These are phyloP conservation scores for Mythimna pallens DNA, from an alignment of 2,888 invertebrate species.

Conservation along the genomic window DNA sequence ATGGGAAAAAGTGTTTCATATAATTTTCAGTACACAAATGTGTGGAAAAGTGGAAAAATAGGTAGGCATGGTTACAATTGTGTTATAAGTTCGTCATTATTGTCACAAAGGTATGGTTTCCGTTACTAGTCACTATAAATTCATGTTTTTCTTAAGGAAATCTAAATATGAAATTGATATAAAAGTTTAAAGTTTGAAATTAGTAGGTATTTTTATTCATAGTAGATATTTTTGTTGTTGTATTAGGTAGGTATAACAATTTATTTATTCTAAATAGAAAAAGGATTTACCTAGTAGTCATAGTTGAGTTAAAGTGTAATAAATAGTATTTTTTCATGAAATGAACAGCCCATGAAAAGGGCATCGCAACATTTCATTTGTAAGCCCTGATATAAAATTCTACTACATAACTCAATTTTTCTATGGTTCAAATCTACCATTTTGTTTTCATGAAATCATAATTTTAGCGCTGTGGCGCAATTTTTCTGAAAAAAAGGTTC, in stretches of 20 bases:
- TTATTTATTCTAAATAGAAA: constrained; percentile 13
- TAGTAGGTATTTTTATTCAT: not conserved
- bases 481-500: not conserved
- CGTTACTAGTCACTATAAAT: constrained; percentile 49
- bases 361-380: not conserved
- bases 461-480: not conserved
- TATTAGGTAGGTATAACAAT: not conserved
- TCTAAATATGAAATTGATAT: constrained; percentile 36
- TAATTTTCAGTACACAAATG: constrained; percentile 64
- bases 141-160: constrained; percentile 34
- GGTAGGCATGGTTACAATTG: constrained; percentile 65
- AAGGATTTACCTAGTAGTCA: not conserved
- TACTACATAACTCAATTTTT: not conserved
- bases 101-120: constrained; percentile 75
- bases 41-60: constrained; percentile 89
- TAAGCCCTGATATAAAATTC: not conserved
- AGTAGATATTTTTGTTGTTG: constrained; percentile 15
- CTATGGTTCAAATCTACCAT: not conserved
- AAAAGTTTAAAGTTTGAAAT: constrained; percentile 25
- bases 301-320: constrained; percentile 5
- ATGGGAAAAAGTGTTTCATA: constrained; percentile 56
- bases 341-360: not conserved
- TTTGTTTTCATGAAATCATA: not conserved
- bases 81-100: constrained; percentile 53
- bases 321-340: not conserved